Conservation (phyloP, 35 echinoderm and acorn worm genomes). For the Lytechinus variegatus region DNA sequence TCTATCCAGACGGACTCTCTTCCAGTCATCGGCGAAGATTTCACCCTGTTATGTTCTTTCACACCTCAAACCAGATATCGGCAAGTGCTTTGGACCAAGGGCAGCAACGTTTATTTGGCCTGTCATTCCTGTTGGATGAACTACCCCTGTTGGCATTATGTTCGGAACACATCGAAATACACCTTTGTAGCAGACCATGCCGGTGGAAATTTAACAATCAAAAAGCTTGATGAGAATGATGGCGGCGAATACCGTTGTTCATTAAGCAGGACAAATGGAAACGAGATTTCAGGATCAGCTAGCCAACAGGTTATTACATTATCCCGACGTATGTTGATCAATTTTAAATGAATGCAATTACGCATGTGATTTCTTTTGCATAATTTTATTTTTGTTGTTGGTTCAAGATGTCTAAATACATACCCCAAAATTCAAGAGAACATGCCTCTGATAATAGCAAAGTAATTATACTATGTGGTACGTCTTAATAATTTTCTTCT, state of each 20-base stretch:
- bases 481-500: no score
- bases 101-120: not conserved
- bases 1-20: not conserved
- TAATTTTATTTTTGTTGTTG: no score
- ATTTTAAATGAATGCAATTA: no score
- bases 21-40: not conserved
- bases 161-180: not conserved
- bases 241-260: not conserved
- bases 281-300: not conserved
- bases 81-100: not conserved
- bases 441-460: no score
- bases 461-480: no score
- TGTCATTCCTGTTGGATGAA: not conserved
- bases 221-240: not conserved
- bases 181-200: not conserved
- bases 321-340: not conserved
- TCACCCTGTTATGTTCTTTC: not conserved
- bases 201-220: not conserved
- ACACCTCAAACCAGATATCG: not conserved
- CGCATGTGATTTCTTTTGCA: no score
- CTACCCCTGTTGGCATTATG: not conserved
- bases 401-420: no score
- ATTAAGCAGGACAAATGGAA: not conserved
- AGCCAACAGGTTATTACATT: not conserved
- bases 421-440: no score